These are phyloP conservation scores for Anarhynchus alexandrinus DNA, from an alignment of 2,113 vertebrate genomes.

Conservation along the genomic window DNA sequence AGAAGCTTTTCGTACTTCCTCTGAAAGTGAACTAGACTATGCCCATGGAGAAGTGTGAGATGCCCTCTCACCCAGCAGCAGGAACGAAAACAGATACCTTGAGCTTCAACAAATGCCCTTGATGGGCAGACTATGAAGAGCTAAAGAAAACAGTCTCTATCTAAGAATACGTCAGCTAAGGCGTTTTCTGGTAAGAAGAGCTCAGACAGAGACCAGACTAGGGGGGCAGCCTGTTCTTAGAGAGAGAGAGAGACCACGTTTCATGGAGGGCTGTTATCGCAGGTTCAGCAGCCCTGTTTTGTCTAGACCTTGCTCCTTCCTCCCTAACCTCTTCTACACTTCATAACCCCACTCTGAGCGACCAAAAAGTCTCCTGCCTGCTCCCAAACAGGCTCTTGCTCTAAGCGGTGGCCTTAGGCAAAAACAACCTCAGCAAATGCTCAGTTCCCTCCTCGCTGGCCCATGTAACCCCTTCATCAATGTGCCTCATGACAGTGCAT, in stretches of 20 bases:
- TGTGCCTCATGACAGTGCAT: not conserved
- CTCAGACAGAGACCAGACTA: not conserved
- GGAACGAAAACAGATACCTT: not conserved
- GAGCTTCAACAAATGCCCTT: not conserved
- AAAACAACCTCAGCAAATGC: not conserved
- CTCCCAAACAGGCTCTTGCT: not conserved
- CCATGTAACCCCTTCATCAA: not conserved
- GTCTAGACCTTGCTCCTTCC: not conserved
- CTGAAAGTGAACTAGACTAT: not conserved
- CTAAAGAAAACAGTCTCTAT: not conserved
- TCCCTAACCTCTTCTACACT: not conserved
- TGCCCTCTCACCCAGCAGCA: not conserved
- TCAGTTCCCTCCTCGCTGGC: fast-evolving
- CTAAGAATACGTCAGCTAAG: not conserved
- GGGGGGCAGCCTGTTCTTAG: not conserved
- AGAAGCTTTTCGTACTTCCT: not conserved
- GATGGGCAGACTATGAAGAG: not conserved
- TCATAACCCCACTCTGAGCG: fast-evolving
- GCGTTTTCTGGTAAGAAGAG: not conserved
- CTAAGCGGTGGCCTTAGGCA: not conserved
- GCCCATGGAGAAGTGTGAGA: fast-evolving
- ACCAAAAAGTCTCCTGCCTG: not conserved
- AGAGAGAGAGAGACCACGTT: fast-evolving
- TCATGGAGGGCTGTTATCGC: not conserved
- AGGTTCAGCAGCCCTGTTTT: not conserved